Evolutionary conservation across 2,113 vertebrate species (phyloP), one percentile per base, ranked within the genome.

Genomic region (Pollimyrus isidori): DNA sequence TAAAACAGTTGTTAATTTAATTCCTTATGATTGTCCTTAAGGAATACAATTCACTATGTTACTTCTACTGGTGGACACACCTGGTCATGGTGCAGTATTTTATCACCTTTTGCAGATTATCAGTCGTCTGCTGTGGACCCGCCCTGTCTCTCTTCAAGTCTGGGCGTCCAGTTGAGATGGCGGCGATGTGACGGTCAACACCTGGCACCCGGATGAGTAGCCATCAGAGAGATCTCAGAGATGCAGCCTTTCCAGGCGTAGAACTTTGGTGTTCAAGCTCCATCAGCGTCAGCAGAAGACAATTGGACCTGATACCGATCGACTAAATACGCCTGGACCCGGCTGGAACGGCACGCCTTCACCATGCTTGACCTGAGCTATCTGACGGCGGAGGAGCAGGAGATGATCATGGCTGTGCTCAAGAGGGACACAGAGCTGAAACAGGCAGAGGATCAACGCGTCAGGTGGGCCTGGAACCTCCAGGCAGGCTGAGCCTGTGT

Each of bases 361-460:
- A 95, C 92, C 93, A 99, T 99, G 98, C 97, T 99, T 35, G 98
- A 99, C 92, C 93, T 99, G 92, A 98, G 97, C 90, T 97, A 97
- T 91, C 93, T 99, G 91, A 97, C 97, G 0, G 97, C 97, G 84
- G 97, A 98, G 84, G 98, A 99, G 82, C 97, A 98, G 91, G 96
- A 96, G 58, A 93, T 94, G 26, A 98, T 99, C 93, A 93, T 96
- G 95, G 93, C 95, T 9, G 98, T 99, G 87, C 91, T 99, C 85
- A 95, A 96, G 89, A 94, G 98, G 91, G 98, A 99, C 21, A 94
- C 97, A 10, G 96, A 96, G 73, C 95, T 99, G 56, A 99, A 98
- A 93, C 96, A 93, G 90, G 80, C 91, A 0, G 98, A 99, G 91
- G 97, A 98, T 52, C 94, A 96, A 85, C 95, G 98, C 73, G 93